Evolutionary conservation across 2,797 vertebrate species (phyloP).

Genomic region (Cirrhinus mrigala): DNA sequence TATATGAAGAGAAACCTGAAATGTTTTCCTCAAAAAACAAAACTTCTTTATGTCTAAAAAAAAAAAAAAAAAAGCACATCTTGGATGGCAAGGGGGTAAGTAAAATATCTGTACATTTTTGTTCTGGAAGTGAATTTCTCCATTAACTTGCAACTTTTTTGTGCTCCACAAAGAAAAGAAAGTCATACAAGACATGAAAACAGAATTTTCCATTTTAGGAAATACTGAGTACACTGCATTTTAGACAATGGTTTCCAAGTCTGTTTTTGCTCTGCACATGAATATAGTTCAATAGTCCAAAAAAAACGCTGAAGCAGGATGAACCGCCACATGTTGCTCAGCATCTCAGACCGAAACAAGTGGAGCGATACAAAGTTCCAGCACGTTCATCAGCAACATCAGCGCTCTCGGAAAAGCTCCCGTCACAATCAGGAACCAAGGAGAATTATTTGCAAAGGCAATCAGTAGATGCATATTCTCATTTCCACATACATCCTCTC

Average conservation of each 20-base stretch:
- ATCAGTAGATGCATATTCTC: conserved; percentile 27
- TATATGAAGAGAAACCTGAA: no score
- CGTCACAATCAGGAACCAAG: conserved; percentile 6
- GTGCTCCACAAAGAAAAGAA: background rate
- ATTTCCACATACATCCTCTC: conserved; percentile 36
- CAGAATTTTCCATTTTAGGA: background rate
- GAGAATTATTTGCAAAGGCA: conserved; percentile 15
- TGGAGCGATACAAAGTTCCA: background rate
- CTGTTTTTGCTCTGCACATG: background rate
- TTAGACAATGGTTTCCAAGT: background rate
- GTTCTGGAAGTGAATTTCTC: no score
- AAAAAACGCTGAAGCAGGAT: background rate
- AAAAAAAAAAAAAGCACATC: no score
- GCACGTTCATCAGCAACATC: background rate
- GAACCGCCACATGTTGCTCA: background rate
- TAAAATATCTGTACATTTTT: no score
- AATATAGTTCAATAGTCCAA: background rate
- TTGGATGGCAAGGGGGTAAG: no score
- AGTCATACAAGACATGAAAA: background rate
- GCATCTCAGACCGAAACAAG: background rate
- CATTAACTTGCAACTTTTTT: background rate
- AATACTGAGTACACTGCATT: background rate
- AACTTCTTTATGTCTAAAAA: no score
- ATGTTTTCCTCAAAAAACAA: no score
- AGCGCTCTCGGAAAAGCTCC: background rate